Base-by-base conservation (phyloP, 2,113 vertebrate genomes). In the Cavia aperea region DNA sequence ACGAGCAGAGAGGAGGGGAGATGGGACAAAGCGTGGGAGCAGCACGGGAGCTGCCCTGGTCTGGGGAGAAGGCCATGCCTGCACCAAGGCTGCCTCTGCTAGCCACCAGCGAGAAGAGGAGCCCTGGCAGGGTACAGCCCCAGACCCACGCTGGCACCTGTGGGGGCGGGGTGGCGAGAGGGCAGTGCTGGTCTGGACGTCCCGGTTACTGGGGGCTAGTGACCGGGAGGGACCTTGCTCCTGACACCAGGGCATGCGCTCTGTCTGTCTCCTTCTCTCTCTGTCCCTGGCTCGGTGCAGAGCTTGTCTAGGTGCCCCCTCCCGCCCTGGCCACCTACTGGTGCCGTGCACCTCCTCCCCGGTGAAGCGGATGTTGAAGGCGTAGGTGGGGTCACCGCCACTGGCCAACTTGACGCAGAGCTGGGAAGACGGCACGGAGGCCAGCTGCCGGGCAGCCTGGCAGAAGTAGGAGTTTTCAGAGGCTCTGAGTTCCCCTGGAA, bases 301-400 rank as follows among this genome's bases (percentile, higher is more conserved):
- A 39, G 26, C 29, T 0, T 4, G 39, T 13, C 26, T 8, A 0
- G 19, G 77, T 24, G 43, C 43, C n/a, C 65, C 58, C 21, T 36
- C 19, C 79, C 18, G 21, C 11, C 4, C 11, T 21, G 24, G 43
- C 6, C 0, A 97, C 98, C 98, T 81, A 99, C 99, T 99, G 95
- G 99, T 99, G 95, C 99, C 99, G 0, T 99, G 99, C 82, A 99
- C 99, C 96, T 99, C 99, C 96, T 99, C 99, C 4, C 99, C 99
- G 0, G 99, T 99, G 98, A 99, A 99, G 93, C 99, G 99, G 88
- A 99, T 99, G 98, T 99, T 99, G 96, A 99, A 99, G 70, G 99
- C 98, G 0, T 99, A 99, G 0, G 99, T 99, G 24, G 99, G 99
- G 97, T 99, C 99, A 0, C 99, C 99, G 0, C 99, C 99, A 0